A percentile compares a stretch with the other conserved stretches of the same genome.
Conservation (phyloP, 2,797 vertebrate species). For the Bryconaethiops microstoma region DNA sequence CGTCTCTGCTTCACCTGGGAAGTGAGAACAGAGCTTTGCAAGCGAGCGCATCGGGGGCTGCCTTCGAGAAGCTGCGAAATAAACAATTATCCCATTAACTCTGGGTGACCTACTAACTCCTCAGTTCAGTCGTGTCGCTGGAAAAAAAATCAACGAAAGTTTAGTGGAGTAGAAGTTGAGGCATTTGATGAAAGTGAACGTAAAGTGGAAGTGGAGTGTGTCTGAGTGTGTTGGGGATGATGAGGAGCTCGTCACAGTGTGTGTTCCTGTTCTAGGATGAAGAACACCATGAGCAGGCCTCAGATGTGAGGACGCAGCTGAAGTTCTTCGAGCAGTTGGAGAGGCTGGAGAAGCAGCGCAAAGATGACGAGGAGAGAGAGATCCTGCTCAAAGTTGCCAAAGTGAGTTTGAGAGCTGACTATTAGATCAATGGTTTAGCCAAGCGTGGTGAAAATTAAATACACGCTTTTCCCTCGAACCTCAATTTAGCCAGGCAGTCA, state of each 20-base stretch:
- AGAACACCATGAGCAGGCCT: conserved; percentile 83
- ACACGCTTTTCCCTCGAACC: no score
- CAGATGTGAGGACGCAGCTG: conserved; percentile 89
- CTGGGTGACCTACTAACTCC: conserved; percentile 58
- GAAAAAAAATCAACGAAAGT: conserved; percentile 35
- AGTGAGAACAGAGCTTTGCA: conserved; percentile 42
- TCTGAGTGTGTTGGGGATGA: neutral
- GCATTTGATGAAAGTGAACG: conserved; percentile 26
- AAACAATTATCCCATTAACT: conserved; percentile 59
- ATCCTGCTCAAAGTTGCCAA: conserved; percentile 94
- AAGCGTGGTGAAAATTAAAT: no score
- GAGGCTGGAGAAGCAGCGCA: conserved; percentile 93
- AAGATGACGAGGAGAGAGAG: conserved; percentile 93
- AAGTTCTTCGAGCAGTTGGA: conserved; percentile 96
- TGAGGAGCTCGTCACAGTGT: neutral
- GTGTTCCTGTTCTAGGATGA: conserved; percentile 80
- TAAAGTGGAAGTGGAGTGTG: neutral
- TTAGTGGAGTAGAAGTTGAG: conserved; percentile 33
- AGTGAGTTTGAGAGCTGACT: conserved; percentile 68
- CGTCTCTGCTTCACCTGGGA: conserved; percentile 44
- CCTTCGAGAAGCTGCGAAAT: conserved; percentile 47
- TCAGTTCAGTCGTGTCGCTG: conserved; percentile 19
- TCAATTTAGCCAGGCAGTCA: neutral
- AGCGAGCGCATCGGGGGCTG: conserved; percentile 37
- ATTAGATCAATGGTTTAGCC: neutral